Evolutionary conservation across 2,888 invertebrate species (phyloP), one percentile per base, ranked within the genome.

Genomic region (Isotomurus palustris): DNA sequence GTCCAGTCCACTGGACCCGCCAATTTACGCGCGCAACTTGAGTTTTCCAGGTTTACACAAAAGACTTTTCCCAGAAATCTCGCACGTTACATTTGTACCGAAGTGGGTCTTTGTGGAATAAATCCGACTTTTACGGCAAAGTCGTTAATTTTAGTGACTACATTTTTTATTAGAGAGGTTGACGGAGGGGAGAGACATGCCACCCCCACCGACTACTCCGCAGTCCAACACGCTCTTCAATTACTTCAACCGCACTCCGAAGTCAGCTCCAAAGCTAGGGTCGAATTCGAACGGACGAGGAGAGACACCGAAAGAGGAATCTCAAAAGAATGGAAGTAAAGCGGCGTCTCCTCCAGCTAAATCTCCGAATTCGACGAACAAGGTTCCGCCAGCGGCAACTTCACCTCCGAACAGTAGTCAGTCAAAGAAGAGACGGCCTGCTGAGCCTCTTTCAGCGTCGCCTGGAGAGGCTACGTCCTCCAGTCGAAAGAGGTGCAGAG

Each of bases 191-290:
- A n/a, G 17, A 19, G 19, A 3, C 3, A 50, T 50, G 50, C 38
- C 38, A n/a, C 50, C 50, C 24, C 50, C 50, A 14, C 50, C 22
- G 8, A 38, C 50, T 25, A 58, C 58, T 50, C 49, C 55, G 12
- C 51, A 62, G n/a, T 55, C 55, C 35, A 52, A 58, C 25, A 62
- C 62, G 4, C 44, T 62, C 44, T 51, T 62, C 19, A 58, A 56
- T n/a, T 62, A 56, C 43, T 62, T 62, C 51, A 56, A 28, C 14
- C 43, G 54, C 4, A 56, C 62, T 1, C 58, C 56, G 3, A 62
- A 58, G 27, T 21, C 56, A n/a, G n/a, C n/a, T n/a, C n/a, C n/a
- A n/a, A n/a, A n/a, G n/a, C 6, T 10, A 43, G n/a, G 6, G 21
- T 21, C n/a, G 5, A 3, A 3, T n/a, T 35, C 21, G 2, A 32